phyloP scores from a whole-genome alignment of 2,113 vertebrate genomes.

The Myanophis thanlyinensis region DNA sequence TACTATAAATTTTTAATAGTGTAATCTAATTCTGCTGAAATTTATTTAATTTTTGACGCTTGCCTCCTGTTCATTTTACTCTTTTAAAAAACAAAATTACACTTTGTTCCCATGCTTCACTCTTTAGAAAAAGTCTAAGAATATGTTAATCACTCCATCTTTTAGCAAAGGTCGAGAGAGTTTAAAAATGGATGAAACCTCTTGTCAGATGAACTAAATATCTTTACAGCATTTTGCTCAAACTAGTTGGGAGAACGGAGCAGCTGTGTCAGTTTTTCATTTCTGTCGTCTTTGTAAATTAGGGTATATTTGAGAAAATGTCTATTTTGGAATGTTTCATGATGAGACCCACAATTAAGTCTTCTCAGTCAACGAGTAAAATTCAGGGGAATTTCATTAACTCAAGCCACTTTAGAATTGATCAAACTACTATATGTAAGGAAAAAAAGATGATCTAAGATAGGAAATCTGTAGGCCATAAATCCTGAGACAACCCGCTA shows the following conservation, averaged over 20 bases:
- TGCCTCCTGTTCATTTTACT: background rate
- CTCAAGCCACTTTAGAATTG: background rate
- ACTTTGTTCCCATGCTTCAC: background rate
- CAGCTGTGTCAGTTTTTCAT: background rate
- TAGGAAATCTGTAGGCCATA: background rate
- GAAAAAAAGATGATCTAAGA: background rate
- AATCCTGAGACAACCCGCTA: background rate
- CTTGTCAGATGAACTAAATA: background rate
- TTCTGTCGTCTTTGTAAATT: conserved; percentile 30
- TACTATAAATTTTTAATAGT: background rate
- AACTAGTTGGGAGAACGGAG: fast-evolving
- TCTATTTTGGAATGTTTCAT: fast-evolving
- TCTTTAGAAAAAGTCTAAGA: background rate
- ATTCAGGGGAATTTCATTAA: background rate
- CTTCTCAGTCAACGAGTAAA: background rate
- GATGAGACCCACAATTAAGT: background rate
- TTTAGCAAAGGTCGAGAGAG: background rate
- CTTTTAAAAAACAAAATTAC: background rate
- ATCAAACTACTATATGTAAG: background rate
- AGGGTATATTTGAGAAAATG: background rate
- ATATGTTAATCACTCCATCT: background rate
- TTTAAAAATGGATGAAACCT: background rate
- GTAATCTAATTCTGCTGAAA: conserved; percentile 13
- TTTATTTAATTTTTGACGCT: background rate
- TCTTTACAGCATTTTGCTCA: background rate